These are phyloP conservation scores for Lutjanus erythropterus DNA, from an alignment of 2,113 vertebrate genomes.

Conservation along the genomic window DNA sequence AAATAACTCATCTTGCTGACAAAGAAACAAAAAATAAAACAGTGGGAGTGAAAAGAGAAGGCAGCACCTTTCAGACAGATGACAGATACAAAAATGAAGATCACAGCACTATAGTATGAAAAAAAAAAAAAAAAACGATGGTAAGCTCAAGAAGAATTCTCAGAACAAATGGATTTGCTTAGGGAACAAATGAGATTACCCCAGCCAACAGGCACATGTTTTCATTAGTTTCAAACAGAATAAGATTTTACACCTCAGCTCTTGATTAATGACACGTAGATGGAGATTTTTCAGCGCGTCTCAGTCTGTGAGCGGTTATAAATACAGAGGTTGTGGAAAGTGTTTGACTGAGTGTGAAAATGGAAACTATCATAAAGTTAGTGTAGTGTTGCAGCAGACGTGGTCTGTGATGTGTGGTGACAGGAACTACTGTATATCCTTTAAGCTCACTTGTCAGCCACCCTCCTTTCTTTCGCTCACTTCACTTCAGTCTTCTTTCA, in stretches of 20 bases:
- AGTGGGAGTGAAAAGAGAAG: not conserved
- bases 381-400: slow-evolving; percentile 46
- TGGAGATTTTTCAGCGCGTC: slow-evolving; percentile 33
- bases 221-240: slow-evolving; percentile 36
- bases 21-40: slow-evolving; percentile 4
- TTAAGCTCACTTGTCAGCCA: slow-evolving; percentile 25
- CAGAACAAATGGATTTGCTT: slow-evolving; percentile 36
- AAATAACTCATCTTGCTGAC: slow-evolving; percentile 34
- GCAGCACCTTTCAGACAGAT: slow-evolving; percentile 18
- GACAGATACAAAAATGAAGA: slow-evolving; percentile 3
- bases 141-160: slow-evolving; percentile 3
- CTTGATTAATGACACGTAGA: slow-evolving; percentile 51
- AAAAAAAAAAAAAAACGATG: not conserved
- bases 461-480: not conserved
- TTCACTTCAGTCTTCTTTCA: not conserved
- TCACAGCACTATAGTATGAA: not conserved
- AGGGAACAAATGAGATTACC: slow-evolving; percentile 50
- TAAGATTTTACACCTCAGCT: slow-evolving; percentile 41
- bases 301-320: slow-evolving; percentile 26
- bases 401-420: slow-evolving; percentile 39
- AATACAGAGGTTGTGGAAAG: slow-evolving; percentile 49
- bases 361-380: slow-evolving; percentile 65
- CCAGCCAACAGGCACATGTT: slow-evolving; percentile 1
- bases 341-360: slow-evolving; percentile 68
- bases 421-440: slow-evolving; percentile 19